These are phyloP conservation scores for Gopherus flavomarginatus DNA, from an alignment of 2,113 vertebrate genomes.

Conservation along the genomic window DNA sequence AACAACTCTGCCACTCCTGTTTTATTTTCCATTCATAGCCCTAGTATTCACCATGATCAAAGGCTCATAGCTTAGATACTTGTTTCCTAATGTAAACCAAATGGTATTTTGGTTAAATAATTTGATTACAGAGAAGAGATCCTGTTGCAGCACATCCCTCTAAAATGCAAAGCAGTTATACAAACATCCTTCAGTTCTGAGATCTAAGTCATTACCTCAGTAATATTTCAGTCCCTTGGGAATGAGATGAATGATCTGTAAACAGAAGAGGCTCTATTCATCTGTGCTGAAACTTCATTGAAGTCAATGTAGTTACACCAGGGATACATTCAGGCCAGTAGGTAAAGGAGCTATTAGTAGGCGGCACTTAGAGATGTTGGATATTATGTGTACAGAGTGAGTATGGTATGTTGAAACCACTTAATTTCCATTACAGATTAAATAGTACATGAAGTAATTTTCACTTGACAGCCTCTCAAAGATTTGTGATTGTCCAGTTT, in stretches of 20 bases:
- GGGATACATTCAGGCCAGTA: not conserved
- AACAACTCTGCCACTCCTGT: conserved; percentile 3
- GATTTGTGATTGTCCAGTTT: conserved; percentile 21
- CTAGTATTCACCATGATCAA: not conserved
- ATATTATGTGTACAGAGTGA: conserved; percentile 42
- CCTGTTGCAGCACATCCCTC: not conserved
- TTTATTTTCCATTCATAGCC: not conserved
- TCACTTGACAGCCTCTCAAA: conserved; percentile 39
- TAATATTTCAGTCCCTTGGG: not conserved
- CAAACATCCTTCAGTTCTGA: not conserved
- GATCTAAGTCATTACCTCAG: not conserved
- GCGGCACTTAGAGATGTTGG: not conserved
- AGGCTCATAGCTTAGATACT: not conserved
- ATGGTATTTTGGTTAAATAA: conserved; percentile 26
- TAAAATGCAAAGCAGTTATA: not conserved
- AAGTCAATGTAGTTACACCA: not conserved
- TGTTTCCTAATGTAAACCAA: conserved; percentile 30
- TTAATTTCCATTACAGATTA: conserved; percentile 43
- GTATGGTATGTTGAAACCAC: conserved; percentile 28
- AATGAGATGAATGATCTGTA: not conserved
- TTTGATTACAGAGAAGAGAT: conserved; percentile 6
- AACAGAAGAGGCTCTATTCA: not conserved
- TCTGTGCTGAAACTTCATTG: conserved; percentile 9
- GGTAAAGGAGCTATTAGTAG: not conserved
- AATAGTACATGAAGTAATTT: conserved; percentile 50